Conservation (phyloP, 2,888 invertebrate species). For the Xylocampa areola region DNA sequence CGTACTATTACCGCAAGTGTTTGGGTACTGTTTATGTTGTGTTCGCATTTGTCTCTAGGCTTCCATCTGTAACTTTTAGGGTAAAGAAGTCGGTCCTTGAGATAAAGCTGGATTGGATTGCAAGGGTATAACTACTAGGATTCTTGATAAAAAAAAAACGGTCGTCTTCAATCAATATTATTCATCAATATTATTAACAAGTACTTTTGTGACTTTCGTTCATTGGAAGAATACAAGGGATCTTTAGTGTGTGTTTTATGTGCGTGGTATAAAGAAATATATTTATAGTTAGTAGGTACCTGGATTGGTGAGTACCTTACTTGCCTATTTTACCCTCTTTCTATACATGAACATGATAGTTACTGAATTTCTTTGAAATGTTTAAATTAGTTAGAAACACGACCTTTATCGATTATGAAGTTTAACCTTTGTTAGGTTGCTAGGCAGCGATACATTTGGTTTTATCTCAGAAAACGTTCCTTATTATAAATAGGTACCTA, state of each 20-base stretch:
- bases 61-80: slow-evolving; percentile 28
- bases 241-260: too few relatives aligned
- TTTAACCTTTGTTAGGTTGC: slow-evolving; percentile 39
- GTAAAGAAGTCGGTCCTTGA: slow-evolving; percentile 24
- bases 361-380: too few relatives aligned
- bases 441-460: slow-evolving; percentile 22
- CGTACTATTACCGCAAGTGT: slow-evolving; percentile 7
- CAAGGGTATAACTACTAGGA: slow-evolving; percentile 24
- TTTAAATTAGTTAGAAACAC: slow-evolving; percentile 24
- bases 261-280: too few relatives aligned
- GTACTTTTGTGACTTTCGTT: too few relatives aligned
- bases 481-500: neutral
- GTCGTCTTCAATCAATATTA: too few relatives aligned
- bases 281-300: too few relatives aligned
- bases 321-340: too few relatives aligned
- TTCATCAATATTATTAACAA: neutral
- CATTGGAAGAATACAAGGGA: too few relatives aligned
- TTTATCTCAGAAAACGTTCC: slow-evolving; percentile 1
- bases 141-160: slow-evolving; percentile 1
- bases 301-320: too few relatives aligned
- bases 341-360: too few relatives aligned
- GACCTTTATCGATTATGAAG: slow-evolving; percentile 32
- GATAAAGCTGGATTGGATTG: slow-evolving; percentile 28
- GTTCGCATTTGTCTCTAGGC: slow-evolving; percentile 19
- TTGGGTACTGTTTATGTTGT: slow-evolving; percentile 16